phyloP scores from a whole-genome alignment of 1,140 invertebrate species.

The Aplysia californica region DNA sequence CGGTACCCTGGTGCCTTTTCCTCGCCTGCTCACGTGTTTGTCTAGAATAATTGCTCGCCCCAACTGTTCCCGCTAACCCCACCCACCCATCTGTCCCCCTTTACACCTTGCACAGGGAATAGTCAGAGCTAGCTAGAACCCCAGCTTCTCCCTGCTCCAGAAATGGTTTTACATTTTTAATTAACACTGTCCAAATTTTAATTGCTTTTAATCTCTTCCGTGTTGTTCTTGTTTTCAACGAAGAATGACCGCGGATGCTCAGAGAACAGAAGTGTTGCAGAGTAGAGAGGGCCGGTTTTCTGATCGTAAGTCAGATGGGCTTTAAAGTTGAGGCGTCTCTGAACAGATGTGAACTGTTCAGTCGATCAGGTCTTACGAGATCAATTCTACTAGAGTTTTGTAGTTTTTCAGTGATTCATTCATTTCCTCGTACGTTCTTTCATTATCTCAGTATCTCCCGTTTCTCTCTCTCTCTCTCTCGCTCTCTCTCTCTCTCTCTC shows the following conservation, averaged over 20 bases:
- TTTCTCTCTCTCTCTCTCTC: too few relatives aligned
- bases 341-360: too few relatives aligned
- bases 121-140: background rate
- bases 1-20: background rate
- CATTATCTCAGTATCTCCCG: background rate
- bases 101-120: background rate
- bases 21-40: too few relatives aligned
- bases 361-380: background rate
- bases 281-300: too few relatives aligned
- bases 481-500: background rate
- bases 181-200: too few relatives aligned
- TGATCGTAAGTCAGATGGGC: too few relatives aligned
- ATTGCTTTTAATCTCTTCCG: too few relatives aligned
- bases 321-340: too few relatives aligned
- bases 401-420: background rate
- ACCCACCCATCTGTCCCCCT: constrained; percentile 12
- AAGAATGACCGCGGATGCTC: too few relatives aligned
- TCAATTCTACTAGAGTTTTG: background rate
- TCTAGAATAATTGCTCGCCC: too few relatives aligned
- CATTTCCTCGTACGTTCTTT: background rate
- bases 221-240: too few relatives aligned
- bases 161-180: background rate
- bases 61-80: background rate
- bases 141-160: background rate
- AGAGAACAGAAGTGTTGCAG: background rate